Evolutionary conservation across 2,113 vertebrate genomes (phyloP).

Genomic region (Brachyhypopomus occidentalis): DNA sequence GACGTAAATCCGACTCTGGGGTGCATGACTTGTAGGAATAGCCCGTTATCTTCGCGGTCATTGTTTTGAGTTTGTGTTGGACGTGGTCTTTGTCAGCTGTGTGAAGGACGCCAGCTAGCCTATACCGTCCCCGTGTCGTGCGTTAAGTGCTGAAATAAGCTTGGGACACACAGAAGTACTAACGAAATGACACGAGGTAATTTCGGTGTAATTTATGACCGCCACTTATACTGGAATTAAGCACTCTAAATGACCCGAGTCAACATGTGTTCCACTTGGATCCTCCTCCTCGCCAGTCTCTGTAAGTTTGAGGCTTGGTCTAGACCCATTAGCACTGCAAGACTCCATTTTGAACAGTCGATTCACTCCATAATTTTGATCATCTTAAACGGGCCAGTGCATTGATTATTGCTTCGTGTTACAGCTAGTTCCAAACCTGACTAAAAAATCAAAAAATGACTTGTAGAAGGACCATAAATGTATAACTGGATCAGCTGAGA

Average conservation of each 20-base stretch:
- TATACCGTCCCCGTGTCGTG: not conserved
- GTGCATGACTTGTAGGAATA: not conserved
- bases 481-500: too few species aligned
- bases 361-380: not conserved
- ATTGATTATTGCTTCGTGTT: not conserved
- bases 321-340: not conserved
- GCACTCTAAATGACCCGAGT: not conserved
- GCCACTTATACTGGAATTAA: not conserved
- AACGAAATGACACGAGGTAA: not conserved
- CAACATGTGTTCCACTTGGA: not conserved
- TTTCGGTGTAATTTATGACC: not conserved
- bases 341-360: not conserved
- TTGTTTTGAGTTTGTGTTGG: not conserved
- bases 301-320: not conserved
- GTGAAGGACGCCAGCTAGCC: not conserved
- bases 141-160: not conserved
- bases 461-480: too few species aligned
- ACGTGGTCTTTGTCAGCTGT: not conserved
- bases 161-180: not conserved
- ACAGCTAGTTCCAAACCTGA: too few species aligned
- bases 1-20: not conserved
- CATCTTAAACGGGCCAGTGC: not conserved
- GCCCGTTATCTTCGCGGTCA: not conserved
- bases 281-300: too few species aligned
- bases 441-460: too few species aligned